Conservation (phyloP, 2,797 vertebrate genomes). For the Pteropus rufus region DNA sequence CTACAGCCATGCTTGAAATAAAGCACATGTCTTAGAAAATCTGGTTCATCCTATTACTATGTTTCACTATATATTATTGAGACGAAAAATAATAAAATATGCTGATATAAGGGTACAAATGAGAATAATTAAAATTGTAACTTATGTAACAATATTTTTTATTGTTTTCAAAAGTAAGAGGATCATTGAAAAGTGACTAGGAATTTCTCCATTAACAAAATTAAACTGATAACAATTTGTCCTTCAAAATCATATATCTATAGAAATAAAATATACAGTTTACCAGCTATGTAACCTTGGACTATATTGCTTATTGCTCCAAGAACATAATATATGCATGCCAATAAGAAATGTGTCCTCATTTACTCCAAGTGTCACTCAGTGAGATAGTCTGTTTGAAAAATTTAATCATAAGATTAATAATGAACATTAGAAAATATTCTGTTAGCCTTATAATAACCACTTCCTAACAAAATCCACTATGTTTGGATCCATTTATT, state of each 20-base stretch:
- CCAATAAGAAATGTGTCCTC: neutral
- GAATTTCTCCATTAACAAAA: neutral
- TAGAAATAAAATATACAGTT: neutral
- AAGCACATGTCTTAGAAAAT: neutral
- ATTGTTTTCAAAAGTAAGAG: neutral
- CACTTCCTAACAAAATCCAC: neutral
- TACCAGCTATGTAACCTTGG: neutral
- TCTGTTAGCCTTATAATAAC: neutral
- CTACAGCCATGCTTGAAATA: neutral
- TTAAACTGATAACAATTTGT: neutral
- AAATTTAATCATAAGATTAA: neutral
- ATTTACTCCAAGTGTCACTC: neutral
- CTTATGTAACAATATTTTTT: neutral
- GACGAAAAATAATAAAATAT: neutral
- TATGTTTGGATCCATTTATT: neutral
- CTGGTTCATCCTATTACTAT: neutral
- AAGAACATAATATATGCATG: neutral
- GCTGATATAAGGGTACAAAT: neutral
- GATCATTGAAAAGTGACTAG: neutral
- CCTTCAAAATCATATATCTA: neutral
- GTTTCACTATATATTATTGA: neutral
- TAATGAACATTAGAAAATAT: neutral
- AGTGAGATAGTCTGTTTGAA: neutral
- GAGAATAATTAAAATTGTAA: neutral
- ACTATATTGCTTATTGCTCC: neutral